Evolutionary conservation across 1,140 invertebrate genomes (phyloP).

Genomic region (Formica exsecta): DNA sequence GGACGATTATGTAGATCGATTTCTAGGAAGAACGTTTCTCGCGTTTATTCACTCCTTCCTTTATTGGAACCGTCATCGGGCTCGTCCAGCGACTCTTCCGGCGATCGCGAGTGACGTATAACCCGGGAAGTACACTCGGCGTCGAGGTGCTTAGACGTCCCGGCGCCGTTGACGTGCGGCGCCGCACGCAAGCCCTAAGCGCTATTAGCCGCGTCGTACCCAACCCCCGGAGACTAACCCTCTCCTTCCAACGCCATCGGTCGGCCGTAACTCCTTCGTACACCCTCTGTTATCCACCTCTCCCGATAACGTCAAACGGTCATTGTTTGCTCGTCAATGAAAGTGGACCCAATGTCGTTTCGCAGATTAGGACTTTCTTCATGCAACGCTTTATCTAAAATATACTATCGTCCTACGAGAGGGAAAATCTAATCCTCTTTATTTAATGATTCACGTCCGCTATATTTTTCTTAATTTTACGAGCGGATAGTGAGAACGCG

Average conservation of each 20-base stretch:
- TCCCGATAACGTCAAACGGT: slow-evolving; percentile 39
- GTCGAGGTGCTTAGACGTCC: slow-evolving; percentile 74
- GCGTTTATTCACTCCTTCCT: not conserved
- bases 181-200: slow-evolving; percentile 77
- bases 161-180: slow-evolving; percentile 71
- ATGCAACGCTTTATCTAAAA: slow-evolving; percentile 3
- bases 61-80: not conserved
- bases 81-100: not conserved
- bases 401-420: not conserved
- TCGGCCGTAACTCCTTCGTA: slow-evolving; percentile 30
- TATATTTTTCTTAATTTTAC: not conserved
- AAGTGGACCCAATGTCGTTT: not conserved
- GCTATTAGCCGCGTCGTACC: slow-evolving; percentile 61
- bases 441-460: not conserved
- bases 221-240: slow-evolving; percentile 56
- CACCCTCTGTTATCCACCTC: slow-evolving; percentile 26
- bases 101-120: slow-evolving; percentile 37
- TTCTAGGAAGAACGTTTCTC: not conserved
- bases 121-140: slow-evolving; percentile 70
- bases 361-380: not conserved
- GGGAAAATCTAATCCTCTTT: not conserved
- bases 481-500: not conserved
- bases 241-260: not conserved
- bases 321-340: slow-evolving; percentile 28
- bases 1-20: not conserved